Evolutionary conservation across 2,888 invertebrate genomes (phyloP), one percentile per base, ranked within the genome.

Genomic region (Epistrophe eligans): DNA sequence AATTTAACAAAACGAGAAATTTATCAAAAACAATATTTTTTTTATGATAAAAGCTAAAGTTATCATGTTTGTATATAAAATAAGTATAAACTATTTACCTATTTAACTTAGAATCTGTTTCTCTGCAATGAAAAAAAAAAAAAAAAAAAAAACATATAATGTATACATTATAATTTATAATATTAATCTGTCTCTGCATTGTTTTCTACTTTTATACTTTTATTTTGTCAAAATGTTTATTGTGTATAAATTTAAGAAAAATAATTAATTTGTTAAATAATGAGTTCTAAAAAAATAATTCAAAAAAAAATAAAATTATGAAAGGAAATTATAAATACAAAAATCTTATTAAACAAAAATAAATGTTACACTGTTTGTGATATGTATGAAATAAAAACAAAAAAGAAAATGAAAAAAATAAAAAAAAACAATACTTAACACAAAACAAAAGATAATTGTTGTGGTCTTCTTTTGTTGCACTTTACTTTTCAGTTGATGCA

Each of bases 291-390:
- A 73, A 35, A 10, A 11, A n/a, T n/a, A 48, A 11, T 32, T 17
- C 35, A 13, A 35, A 73, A 76, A 73, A 76, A 71, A 35, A 76
- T 40, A 24, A 15, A 57, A 57, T 79, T 58, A 76, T 76, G 48
- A 40, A 52, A 70, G 28, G 55, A 55, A 32, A 45, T 13, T 60
- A 15, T 24, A 38, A 45, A 45, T 60, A 74, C n/a, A 28, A 55
- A 55, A 28, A 6, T 15, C 15, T 28, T 52, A 24, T 35, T n/a
- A 66, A 32, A 72, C 62, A 4, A 35, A 66, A 50, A 50, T 73
- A 60, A 81, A 74, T 73, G 81, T 81, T 81, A 28, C 81, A 81
- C 85, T 81, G 40, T 82, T 85, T 81, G 85, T 85, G 85, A 85
- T 85, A 85, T 77, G 60, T 77, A 85, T 79, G 32, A 85, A 81